A percentile compares a stretch with the other conserved stretches of the same genome.
phyloP scores from a whole-genome alignment of 2,888 invertebrate species.

The Papilio protenor region DNA sequence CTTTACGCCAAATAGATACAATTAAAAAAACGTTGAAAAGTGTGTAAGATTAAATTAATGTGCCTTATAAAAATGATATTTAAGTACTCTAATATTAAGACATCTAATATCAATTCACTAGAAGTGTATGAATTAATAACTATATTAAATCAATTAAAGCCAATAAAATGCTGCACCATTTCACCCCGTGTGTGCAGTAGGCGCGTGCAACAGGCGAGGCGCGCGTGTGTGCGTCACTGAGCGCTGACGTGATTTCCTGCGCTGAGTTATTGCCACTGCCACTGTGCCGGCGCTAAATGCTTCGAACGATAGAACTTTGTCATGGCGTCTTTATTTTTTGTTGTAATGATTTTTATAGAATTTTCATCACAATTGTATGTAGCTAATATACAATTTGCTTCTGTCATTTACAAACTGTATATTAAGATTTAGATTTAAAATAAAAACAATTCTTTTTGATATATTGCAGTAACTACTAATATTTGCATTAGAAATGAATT shows the following conservation, averaged over 20 bases:
- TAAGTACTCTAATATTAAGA: background rate
- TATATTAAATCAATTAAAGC: background rate
- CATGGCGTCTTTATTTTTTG: conserved; percentile 45
- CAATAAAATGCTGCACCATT: conserved; percentile 50
- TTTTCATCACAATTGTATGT: background rate
- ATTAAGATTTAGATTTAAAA: too few species aligned
- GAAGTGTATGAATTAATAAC: background rate
- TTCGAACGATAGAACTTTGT: conserved; percentile 67
- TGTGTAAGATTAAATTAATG: background rate
- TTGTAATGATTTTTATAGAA: background rate
- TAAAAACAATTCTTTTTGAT: too few species aligned
- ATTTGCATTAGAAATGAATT: too few species aligned
- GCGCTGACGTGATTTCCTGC: conserved; percentile 85
- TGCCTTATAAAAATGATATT: background rate
- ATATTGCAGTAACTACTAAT: too few species aligned
- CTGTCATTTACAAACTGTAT: too few species aligned
- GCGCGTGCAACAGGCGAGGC: conserved; percentile 52
- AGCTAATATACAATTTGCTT: too few species aligned
- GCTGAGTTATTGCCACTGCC: conserved; percentile 84
- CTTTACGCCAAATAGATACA: background rate
- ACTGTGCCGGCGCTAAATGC: conserved; percentile 82
- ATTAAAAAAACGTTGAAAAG: background rate
- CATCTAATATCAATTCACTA: background rate
- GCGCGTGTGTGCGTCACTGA: conserved; percentile 56
- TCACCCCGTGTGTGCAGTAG: conserved; percentile 46